These are phyloP conservation scores for Orgyia antiqua DNA, from an alignment of 2,888 invertebrate species.

Conservation along the genomic window DNA sequence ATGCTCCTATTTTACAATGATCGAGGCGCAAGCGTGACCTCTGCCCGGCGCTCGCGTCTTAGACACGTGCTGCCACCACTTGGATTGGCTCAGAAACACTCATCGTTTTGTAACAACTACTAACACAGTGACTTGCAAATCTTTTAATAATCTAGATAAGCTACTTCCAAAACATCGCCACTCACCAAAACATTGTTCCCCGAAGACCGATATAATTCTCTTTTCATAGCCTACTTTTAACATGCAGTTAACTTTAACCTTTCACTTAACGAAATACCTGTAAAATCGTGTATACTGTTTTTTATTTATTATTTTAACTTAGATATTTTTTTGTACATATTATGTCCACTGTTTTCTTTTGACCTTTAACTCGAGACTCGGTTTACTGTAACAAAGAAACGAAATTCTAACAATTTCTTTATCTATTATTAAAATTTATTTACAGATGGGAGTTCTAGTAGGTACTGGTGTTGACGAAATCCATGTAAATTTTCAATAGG, in stretches of 20 bases:
- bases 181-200: constrained; percentile 26
- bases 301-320: constrained; percentile 10
- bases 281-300: constrained; percentile 9
- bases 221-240: constrained; percentile 15
- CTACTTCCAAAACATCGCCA: constrained; percentile 21
- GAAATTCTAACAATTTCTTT: too few species aligned
- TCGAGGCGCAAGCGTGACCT: constrained; percentile 54
- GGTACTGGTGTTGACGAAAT: too few species aligned
- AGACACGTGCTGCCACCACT: constrained; percentile 60
- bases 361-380: too few species aligned
- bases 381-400: too few species aligned
- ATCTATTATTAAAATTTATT: too few species aligned
- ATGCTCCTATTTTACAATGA: too few species aligned
- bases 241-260: constrained; percentile 15
- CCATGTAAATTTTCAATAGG: constrained; percentile 30
- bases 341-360: too few species aligned
- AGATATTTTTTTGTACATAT: too few species aligned
- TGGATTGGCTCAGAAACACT: constrained; percentile 62
- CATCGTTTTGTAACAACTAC: constrained; percentile 31
- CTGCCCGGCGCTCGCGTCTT: constrained; percentile 44
- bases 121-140: constrained; percentile 18
- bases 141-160: constrained; percentile 11
- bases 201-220: constrained; percentile 9
- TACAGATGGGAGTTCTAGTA: too few species aligned
- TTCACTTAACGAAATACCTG: constrained; percentile 15